These are phyloP conservation scores for Pterostichus madidus DNA, from an alignment of 2,888 invertebrate species.

Conservation along the genomic window DNA sequence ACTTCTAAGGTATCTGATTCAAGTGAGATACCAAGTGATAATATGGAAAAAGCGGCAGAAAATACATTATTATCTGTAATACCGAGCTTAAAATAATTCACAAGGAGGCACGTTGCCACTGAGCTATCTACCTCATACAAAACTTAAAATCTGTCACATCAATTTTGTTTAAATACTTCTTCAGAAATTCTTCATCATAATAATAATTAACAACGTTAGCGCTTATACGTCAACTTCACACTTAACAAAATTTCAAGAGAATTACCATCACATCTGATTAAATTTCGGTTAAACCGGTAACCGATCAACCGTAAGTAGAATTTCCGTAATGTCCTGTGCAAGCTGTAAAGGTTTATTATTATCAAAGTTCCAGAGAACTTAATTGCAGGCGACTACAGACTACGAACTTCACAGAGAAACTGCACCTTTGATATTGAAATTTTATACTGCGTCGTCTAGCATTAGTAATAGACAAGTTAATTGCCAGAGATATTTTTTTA, in stretches of 20 bases:
- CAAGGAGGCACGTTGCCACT: no score
- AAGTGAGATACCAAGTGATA: no score
- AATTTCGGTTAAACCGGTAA: not conserved
- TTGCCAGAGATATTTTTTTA: not conserved
- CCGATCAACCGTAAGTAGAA: not conserved
- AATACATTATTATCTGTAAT: no score
- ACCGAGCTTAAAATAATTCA: no score
- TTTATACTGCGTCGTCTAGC: not conserved
- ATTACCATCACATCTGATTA: not conserved
- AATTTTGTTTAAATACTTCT: no score
- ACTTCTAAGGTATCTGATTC: no score
- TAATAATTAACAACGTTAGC: no score
- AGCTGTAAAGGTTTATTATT: conserved; percentile 5
- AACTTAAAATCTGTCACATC: no score
- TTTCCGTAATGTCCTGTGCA: not conserved
- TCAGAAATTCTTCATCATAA: no score
- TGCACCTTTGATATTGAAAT: not conserved
- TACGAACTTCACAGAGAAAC: not conserved
- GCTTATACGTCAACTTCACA: no score
- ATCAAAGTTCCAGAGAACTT: not conserved
- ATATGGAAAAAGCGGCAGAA: no score
- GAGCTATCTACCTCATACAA: no score
- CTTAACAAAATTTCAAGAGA: not conserved
- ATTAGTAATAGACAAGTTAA: not conserved
- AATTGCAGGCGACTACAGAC: not conserved